phyloP scores from a whole-genome alignment of 2,888 invertebrate genomes.

The Dryomyza anilis region DNA sequence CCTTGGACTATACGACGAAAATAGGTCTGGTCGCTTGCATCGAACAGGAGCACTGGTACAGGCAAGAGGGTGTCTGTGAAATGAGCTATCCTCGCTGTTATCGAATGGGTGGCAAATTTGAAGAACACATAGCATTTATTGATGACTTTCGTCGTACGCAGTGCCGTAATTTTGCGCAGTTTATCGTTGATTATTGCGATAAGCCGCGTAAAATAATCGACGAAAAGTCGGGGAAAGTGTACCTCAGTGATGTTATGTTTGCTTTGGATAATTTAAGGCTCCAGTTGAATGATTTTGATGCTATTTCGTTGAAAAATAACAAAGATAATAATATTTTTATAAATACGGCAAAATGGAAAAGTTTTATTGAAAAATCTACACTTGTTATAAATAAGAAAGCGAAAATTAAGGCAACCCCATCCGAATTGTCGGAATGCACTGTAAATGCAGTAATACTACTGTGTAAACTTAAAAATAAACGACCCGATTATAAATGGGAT shows the following conservation, averaged over 20 bases:
- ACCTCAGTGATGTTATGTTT: constrained; percentile 39
- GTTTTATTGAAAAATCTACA: constrained; percentile 46
- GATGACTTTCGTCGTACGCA: constrained; percentile 79
- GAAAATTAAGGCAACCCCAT: constrained; percentile 43
- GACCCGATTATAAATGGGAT: constrained; percentile 73
- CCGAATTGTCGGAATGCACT: constrained; percentile 40
- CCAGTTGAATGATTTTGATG: constrained; percentile 45
- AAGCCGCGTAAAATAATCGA: constrained; percentile 56
- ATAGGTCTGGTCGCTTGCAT: constrained; percentile 60
- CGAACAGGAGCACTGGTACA: constrained; percentile 53
- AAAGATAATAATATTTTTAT: no score
- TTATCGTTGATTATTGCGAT: constrained; percentile 37
- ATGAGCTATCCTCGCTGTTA: constrained; percentile 74
- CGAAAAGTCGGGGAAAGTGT: constrained; percentile 63
- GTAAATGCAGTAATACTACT: constrained; percentile 66
- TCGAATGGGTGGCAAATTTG: constrained; percentile 45
- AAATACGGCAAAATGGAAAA: constrained; percentile 38
- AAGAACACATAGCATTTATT: constrained; percentile 51
- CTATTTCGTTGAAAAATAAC: constrained; percentile 42
- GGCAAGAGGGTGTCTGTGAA: constrained; percentile 49
- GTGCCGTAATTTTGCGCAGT: constrained; percentile 76
- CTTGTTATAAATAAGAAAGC: constrained; percentile 53
- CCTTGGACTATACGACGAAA: constrained; percentile 63
- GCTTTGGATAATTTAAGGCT: constrained; percentile 43
- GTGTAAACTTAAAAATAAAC: constrained; percentile 65